Evolutionary conservation across 2,113 vertebrate species (phyloP).

Genomic region (Leuciscus idus): DNA sequence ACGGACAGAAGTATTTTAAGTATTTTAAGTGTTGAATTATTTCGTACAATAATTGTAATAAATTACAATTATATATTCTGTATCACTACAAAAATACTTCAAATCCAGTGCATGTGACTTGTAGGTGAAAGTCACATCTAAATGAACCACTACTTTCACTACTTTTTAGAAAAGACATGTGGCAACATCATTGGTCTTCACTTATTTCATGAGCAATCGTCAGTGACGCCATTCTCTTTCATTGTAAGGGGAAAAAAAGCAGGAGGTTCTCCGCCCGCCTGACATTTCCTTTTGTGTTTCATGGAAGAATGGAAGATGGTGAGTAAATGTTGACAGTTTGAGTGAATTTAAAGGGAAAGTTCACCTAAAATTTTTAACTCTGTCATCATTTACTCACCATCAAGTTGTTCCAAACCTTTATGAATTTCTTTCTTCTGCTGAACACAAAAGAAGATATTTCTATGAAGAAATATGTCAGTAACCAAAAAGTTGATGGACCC

Average conservation of each 20-base stretch:
- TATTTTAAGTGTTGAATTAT: neutral
- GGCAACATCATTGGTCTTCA: neutral
- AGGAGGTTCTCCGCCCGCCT: neutral
- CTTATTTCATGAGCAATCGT: neutral
- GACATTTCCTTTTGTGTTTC: neutral
- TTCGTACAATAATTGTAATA: neutral
- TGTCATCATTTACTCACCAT: too few relatives aligned
- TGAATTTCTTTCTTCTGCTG: too few relatives aligned
- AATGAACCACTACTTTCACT: neutral
- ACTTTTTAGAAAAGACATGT: neutral
- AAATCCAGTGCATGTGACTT: neutral
- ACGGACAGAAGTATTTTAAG: neutral
- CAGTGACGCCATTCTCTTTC: neutral
- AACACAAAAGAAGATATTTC: too few relatives aligned
- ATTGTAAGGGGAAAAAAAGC: neutral
- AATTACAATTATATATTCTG: neutral
- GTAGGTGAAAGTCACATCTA: neutral
- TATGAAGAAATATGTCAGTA: too few relatives aligned
- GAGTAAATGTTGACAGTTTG: neutral
- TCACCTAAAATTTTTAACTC: too few relatives aligned
- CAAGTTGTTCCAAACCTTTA: too few relatives aligned
- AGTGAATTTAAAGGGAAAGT: neutral
- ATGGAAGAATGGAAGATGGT: neutral
- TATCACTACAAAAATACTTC: neutral
- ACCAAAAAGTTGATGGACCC: too few relatives aligned